Percentiles rank a stretch among this genome's conserved stretches.
Conservation (phyloP, 1,140 invertebrate species). For the Apis dorsata region DNA sequence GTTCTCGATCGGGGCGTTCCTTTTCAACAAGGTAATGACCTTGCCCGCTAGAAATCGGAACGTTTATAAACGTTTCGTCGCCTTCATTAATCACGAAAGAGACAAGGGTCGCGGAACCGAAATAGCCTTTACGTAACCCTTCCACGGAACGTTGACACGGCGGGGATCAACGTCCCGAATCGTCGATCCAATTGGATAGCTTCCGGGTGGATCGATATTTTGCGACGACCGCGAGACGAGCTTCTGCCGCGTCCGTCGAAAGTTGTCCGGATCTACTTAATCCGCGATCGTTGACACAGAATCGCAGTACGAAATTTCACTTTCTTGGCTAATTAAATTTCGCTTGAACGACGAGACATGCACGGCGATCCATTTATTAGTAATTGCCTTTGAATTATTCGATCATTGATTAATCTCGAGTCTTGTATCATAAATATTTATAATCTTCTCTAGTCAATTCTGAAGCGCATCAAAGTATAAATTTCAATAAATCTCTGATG, state of each 20-base stretch:
- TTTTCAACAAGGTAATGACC: conserved; percentile 37
- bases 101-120: conserved; percentile 42
- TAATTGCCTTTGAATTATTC: no score
- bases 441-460: no score
- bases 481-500: no score
- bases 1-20: not conserved
- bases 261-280: conserved; percentile 52
- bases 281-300: conserved; percentile 15
- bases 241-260: conserved; percentile 39
- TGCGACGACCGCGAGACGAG: not conserved
- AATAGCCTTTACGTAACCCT: conserved; percentile 61
- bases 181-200: not conserved
- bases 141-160: conserved; percentile 35
- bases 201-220: conserved; percentile 34
- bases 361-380: no score
- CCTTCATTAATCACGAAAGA: conserved; percentile 59
- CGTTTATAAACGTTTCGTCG: conserved; percentile 56
- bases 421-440: no score
- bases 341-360: no score
- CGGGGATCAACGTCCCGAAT: conserved; percentile 56
- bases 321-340: conserved; percentile 60
- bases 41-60: conserved; percentile 39
- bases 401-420: no score
- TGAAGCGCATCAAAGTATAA: no score
- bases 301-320: not conserved